A percentile compares a stretch with the other conserved stretches of the same genome.
Evolutionary conservation across 2,113 vertebrate species (phyloP).

Genomic region (Diadophis punctatus): DNA sequence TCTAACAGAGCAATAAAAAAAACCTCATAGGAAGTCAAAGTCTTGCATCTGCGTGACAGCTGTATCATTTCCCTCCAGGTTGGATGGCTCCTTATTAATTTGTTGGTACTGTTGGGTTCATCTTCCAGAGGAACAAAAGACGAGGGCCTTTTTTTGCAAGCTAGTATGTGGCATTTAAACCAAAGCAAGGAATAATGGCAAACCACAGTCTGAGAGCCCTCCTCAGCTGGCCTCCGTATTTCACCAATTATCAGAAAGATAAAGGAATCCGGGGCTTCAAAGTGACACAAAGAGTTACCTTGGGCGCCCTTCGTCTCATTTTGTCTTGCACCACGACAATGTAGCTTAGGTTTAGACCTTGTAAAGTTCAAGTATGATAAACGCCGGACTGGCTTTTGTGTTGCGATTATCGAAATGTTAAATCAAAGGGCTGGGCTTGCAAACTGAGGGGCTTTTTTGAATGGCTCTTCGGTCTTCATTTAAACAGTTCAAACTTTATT

Average conservation of each 20-base stretch:
- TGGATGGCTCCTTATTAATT: slow-evolving; percentile 37
- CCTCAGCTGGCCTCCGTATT: slow-evolving; percentile 15
- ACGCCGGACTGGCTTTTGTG: background rate
- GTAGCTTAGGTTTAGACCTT: slow-evolving; percentile 31
- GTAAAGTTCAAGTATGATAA: slow-evolving; percentile 3
- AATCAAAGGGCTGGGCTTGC: background rate
- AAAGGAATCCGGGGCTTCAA: slow-evolving; percentile 19
- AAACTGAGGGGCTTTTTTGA: background rate
- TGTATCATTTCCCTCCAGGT: slow-evolving; percentile 31
- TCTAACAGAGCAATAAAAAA: slow-evolving; percentile 2
- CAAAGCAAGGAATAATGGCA: slow-evolving; percentile 37
- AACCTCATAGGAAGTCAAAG: slow-evolving; percentile 31
- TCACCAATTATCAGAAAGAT: slow-evolving; percentile 30
- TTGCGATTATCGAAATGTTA: background rate
- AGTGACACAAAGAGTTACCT: slow-evolving; percentile 31
- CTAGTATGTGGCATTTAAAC: slow-evolving; percentile 34
- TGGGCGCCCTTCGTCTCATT: slow-evolving; percentile 19
- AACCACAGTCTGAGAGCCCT: slow-evolving; percentile 35
- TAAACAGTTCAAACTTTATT: background rate
- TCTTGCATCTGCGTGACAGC: slow-evolving; percentile 17
- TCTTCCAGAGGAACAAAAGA: slow-evolving; percentile 23
- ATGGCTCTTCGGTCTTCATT: background rate
- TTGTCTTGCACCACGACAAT: background rate
- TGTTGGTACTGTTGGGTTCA: slow-evolving; percentile 25
- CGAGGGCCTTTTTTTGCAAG: slow-evolving; percentile 2